Base-by-base conservation (phyloP, 1,140 invertebrate genomes). In the Phenacoccus solenopsis region DNA sequence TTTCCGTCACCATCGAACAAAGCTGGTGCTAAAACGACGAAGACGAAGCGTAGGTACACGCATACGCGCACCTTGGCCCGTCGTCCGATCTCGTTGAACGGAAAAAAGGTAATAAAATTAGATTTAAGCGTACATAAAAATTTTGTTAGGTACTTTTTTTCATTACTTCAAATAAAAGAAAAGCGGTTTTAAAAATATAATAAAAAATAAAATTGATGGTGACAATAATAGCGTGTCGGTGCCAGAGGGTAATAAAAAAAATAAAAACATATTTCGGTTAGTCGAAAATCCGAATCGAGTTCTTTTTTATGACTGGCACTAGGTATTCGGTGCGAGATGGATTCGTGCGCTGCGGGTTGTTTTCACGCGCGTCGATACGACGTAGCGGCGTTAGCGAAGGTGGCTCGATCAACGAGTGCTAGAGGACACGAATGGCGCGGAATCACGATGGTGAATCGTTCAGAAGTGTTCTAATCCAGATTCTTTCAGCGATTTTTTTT, bases 121-220 rank as follows among this genome's bases (percentile, higher is more conserved):
- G 25, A 64, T 64, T 64, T 64, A 64, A 64, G 20, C 59, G 21
- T 64, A 64, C 59, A 64, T 64, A 64, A 64, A 64, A 64, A 64
- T 24, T 38, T 64, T 64, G 21, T 64, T 64, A 64, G 59, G 21
- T 64, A 25, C 25, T 64, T 64, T 64, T 64, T 64, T 64, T 25
- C 59, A 64, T 64, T 64, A 64, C 59, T 64, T 64, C 13, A 64
- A 64, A 64, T 64, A 64, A 64, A 64, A 27, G 25, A 64, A 64
- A 64, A 64, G 59, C 59, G 25, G 59, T 64, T 64, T 64, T 64
- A 27, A 64, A 64, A 64, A 64, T 64, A 64, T 64, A 64, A 64
- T 64, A 64, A 64, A 64, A 64, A 64, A 64, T 64, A 64, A 64
- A 64, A 64, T 64, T 64, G 59, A 64, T 64, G 59, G 59, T 64